Base-by-base conservation (phyloP, 2,797 vertebrate genomes). In the Cryptoprocta ferox region DNA sequence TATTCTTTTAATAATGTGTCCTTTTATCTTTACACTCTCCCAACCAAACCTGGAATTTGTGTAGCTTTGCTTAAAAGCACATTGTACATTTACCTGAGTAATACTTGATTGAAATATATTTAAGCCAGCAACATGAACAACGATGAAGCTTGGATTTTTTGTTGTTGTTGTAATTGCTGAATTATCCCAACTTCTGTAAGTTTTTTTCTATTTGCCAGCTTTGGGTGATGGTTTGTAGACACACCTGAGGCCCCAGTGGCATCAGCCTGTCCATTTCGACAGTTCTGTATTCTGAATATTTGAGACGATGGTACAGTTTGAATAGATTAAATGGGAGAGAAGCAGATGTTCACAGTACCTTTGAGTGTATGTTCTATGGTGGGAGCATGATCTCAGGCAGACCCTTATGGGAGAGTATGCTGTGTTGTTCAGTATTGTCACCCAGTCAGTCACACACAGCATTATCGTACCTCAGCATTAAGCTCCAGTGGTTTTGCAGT, bases 201-300 rank as follows among this genome's bases (percentile, higher is more conserved):
- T 28, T 21, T 85, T 93, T 95, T 93, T 68, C 16, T 71, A 75
- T 35, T 53, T 71, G 75, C 37, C 24, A 26, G 45, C 5, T 65
- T 97, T 97, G 79, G 96, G 82, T 95, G 87, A 97, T 94, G 95
- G 96, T 98, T 95, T 96, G 12, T 97, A 97, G 97, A 97, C 97
- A 92, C 95, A 97, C 93, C 71, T 83, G 81, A 45, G 12, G 73
- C 81, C 90, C 92, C 95, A 93, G 59, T 92, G 85, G 93, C 95
- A 98, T 75, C n/a, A 37, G 83, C 95, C 92, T 98, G 94, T 92
- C 97, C 95, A 87, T 98, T 98, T 98, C 91, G 94, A 97, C 91
- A 93, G 50, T 93, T 79, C 94, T 95, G 68, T 65, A n/a, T 97
- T 97, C 84, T 97, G 85, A 97, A 92, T 95, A 98, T 95, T 96